Evolutionary conservation across 92 coral and sea anemone species (phyloP), one percentile per base, ranked within the genome.

Genomic region (Blastomussa wellsi): DNA sequence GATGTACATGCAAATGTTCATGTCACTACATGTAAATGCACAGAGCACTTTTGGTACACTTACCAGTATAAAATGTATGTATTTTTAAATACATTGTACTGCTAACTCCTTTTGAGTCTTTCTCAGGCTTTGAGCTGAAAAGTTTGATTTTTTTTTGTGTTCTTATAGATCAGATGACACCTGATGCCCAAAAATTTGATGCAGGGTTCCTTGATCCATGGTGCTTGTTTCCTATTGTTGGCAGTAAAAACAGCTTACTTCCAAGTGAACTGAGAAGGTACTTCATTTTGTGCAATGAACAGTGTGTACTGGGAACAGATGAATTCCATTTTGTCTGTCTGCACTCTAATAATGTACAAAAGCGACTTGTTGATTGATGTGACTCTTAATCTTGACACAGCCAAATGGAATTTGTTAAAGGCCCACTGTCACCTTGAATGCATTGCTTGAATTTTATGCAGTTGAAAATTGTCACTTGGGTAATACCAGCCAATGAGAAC

Each of bases 191-290:
- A 35, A 22, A 59, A 44, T 83, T 59, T 76, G 69, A 44, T 14
- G 60, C 87, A 59, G 73, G 72, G 48, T 37, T 39, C 42, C 20
- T 83, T 83, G 74, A 83, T 24, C 80, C 87, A 20, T 83, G 84
- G 90, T 13, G 20, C 14, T 44, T 31, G 47, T 74, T 49, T 26
- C 80, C 85, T 57, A 81, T 13, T 24, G 66, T 71, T 74, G 86
- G 1, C 35, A 47, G 32, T 49, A 74, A 19, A 0, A 60, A 24
- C 5, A 13, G n/a, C 7, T 76, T 32, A 35, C 62, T 71, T 67
- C 53, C 55, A 57, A 72, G 35, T 57, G 81, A 80, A 77, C 48
- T 80, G 6, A 22, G 26, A 57, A 82, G 88, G 83, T 68, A 35
- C 20, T 70, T 29, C 22, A 33, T 1, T 2, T 62, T 20, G 12